Conservation (phyloP, 2,888 invertebrate species). For the Pomacea canaliculata region DNA sequence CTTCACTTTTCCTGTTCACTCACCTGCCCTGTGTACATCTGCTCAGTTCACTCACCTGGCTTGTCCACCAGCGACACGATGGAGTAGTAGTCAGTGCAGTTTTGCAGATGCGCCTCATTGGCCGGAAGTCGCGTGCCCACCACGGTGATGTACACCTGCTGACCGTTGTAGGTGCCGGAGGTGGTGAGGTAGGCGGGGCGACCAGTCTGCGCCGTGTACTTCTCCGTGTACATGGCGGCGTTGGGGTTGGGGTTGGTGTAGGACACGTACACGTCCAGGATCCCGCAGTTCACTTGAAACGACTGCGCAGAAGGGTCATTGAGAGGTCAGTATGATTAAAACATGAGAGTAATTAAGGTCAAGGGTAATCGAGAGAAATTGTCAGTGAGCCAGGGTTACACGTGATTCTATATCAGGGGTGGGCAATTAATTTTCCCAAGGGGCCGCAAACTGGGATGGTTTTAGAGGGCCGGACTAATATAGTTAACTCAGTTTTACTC, state of each 20-base stretch:
- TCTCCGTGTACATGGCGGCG: conserved; percentile 32
- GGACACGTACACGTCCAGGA: conserved; percentile 34
- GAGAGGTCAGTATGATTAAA: neutral
- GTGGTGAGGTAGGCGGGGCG: conserved; percentile 32
- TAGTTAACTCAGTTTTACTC: too few relatives aligned
- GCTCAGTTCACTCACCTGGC: too few relatives aligned
- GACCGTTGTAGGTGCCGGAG: conserved; percentile 19
- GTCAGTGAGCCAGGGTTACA: too few relatives aligned
- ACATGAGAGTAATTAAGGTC: too few relatives aligned
- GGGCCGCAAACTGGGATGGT: too few relatives aligned
- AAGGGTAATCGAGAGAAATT: too few relatives aligned
- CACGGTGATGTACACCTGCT: conserved; percentile 34
- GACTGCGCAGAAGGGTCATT: neutral
- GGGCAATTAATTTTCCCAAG: too few relatives aligned
- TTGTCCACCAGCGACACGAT: neutral
- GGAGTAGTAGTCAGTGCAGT: conserved; percentile 15
- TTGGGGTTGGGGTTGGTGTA: conserved; percentile 38
- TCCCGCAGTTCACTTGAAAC: conserved; percentile 35
- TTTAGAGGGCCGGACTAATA: too few relatives aligned
- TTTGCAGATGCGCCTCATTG: neutral
- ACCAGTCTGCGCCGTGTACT: conserved; percentile 26
- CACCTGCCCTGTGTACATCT: too few relatives aligned
- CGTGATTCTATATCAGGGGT: too few relatives aligned
- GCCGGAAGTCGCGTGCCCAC: conserved; percentile 19
- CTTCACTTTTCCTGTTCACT: too few relatives aligned